Base-by-base conservation (phyloP, 2,113 vertebrate species). In the Sylvilagus bachmani region DNA sequence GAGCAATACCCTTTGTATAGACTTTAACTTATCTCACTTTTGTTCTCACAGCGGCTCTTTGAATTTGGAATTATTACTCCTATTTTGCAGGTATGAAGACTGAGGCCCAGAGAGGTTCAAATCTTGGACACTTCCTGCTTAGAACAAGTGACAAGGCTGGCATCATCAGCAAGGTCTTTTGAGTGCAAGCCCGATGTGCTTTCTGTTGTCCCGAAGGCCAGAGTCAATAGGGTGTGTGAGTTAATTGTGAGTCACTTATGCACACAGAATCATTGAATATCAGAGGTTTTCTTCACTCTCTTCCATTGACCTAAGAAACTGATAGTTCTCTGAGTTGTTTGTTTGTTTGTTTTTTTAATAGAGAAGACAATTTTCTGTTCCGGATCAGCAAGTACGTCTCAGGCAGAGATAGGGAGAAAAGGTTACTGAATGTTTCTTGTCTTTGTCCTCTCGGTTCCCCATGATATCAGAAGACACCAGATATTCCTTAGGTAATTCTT, bases 311-410 rank as follows among this genome's bases (percentile, higher is more conserved):
- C 25, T 93, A 71, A 85, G 77, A 90, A 64, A 22, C 49, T 44
- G 53, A 79, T 25, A n/a, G 53, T 33, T 91, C 44, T 67, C 10
- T 83, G 17, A 86, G 61, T 70, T 79, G n/a, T 96, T 89, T 93
- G 6, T 44, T 44, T 44, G 1, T 44, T 44, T 44, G 6, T 44
- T 44, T 44, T 44, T 44, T 44, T 49, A 89, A 84, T 13, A 58
- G 82, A 70, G 71, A 55, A 91, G 89, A 67, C 19, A 11, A 62
- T 91, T 44, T 71, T 93, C 53, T 94, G 25, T 87, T 94, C 95
- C 93, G 53, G 21, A 89, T 96, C 25, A 83, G 71, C 70, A 70
- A 79, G 82, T 93, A 81, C 22, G 86, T 71, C 31, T 25, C 55
- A 33, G 58, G 49, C 67, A 86, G 49, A 79, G 51, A 67, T 2